phyloP scores from a whole-genome alignment of 1,140 invertebrate genomes.

The Trichonephila clavipes region DNA sequence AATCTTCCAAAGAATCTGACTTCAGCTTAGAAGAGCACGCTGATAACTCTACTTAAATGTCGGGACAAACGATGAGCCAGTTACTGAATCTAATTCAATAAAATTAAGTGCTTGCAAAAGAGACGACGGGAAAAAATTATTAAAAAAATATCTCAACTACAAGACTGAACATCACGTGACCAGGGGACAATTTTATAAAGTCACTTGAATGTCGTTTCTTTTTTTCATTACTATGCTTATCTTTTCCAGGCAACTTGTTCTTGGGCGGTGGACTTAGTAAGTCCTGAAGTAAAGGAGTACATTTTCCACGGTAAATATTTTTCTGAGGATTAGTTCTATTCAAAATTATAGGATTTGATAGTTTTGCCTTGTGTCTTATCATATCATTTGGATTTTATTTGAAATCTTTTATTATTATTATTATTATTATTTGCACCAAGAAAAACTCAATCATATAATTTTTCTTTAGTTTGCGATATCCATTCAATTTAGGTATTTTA shows the following conservation, averaged over 20 bases:
- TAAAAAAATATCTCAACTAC: background rate
- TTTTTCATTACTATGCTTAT: slow-evolving; percentile 29
- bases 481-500: too few relatives aligned
- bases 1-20: slow-evolving; percentile 23
- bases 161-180: slow-evolving; percentile 44
- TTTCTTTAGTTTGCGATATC: too few relatives aligned
- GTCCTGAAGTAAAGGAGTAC: background rate
- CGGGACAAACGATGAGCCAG: slow-evolving; percentile 29
- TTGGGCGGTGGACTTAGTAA: background rate
- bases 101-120: slow-evolving; percentile 59
- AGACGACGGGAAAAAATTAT: background rate
- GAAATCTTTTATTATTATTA: too few relatives aligned
- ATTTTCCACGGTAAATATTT: slow-evolving; percentile 24
- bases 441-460: too few relatives aligned
- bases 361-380: background rate
- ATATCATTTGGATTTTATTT: too few relatives aligned
- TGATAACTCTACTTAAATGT: slow-evolving; percentile 31
- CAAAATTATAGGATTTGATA: background rate
- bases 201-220: slow-evolving; percentile 6
- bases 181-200: slow-evolving; percentile 18
- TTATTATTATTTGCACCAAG: background rate
- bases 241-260: background rate
- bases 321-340: background rate
- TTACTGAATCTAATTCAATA: slow-evolving; percentile 66
- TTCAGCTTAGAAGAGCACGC: background rate